Evolutionary conservation across 2,113 vertebrate genomes (phyloP).

Genomic region (Oreotrochilus melanogaster): DNA sequence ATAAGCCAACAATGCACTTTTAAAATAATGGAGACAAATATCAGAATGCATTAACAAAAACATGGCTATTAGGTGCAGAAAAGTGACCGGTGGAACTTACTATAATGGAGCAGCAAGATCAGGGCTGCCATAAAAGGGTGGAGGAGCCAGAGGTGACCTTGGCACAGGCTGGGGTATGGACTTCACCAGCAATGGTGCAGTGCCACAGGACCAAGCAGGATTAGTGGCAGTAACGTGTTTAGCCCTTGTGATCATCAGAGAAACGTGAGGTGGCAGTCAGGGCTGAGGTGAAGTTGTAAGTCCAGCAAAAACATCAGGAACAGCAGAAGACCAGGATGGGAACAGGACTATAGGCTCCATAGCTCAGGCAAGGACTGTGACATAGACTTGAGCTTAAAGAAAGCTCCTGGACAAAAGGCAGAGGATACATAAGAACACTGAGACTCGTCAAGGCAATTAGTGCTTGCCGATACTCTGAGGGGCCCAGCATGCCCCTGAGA

Average conservation of each 20-base stretch:
- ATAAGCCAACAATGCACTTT: accelerated
- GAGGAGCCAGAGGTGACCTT: neutral
- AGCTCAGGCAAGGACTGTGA: neutral
- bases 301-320: neutral
- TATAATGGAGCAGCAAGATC: neutral
- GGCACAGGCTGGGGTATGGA: neutral
- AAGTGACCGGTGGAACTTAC: accelerated
- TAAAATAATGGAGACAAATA: neutral
- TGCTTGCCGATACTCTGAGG: neutral
- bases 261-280: neutral
- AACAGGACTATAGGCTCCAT: neutral
- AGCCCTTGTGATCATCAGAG: neutral
- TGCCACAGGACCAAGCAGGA: neutral
- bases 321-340: neutral
- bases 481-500: neutral
- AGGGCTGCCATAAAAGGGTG: neutral
- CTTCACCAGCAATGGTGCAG: accelerated
- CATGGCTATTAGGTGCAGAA: neutral
- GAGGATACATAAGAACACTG: accelerated
- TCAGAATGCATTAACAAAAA: neutral
- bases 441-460: neutral
- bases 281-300: neutral
- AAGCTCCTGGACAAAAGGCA: neutral
- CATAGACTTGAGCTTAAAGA: neutral
- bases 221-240: neutral